Percentiles rank a stretch among this genome's conserved stretches.
These are phyloP conservation scores for Lordiphosa andalusiaca DNA, from an alignment of 2,888 invertebrate genomes.

Conservation along the genomic window DNA sequence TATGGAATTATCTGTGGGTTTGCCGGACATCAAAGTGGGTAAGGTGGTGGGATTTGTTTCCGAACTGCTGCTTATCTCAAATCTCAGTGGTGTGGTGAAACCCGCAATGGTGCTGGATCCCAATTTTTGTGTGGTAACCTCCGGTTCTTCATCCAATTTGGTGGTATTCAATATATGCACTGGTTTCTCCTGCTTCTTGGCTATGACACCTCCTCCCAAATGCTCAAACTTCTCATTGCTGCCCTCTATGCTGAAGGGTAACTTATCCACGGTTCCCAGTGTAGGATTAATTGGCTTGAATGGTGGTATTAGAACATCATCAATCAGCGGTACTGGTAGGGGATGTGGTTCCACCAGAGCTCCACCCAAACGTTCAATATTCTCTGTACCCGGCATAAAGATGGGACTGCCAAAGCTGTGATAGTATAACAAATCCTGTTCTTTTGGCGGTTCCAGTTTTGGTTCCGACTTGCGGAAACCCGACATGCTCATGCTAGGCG, in stretches of 20 bases:
- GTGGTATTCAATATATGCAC: slow-evolving; percentile 3
- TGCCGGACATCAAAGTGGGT: slow-evolving; percentile 9
- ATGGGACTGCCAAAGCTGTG: slow-evolving; percentile 86
- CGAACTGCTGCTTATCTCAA: slow-evolving; percentile 4
- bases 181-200: slow-evolving; percentile 76
- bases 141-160: slow-evolving; percentile 1
- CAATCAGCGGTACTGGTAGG: slow-evolving; percentile 83
- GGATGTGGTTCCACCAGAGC: slow-evolving; percentile 85
- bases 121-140: slow-evolving; percentile 35
- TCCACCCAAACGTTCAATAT: slow-evolving; percentile 84
- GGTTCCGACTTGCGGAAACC: slow-evolving; percentile 65
- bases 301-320: slow-evolving; percentile 77
- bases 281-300: slow-evolving; percentile 76
- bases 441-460: slow-evolving; percentile 48
- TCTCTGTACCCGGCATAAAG: slow-evolving; percentile 83
- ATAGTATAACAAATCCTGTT: slow-evolving; percentile 80
- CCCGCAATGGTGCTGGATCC: slow-evolving; percentile 4
- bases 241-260: slow-evolving; percentile 68
- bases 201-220: slow-evolving; percentile 79
- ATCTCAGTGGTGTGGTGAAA: slow-evolving; percentile 19
- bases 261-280: slow-evolving; percentile 58
- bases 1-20: slow-evolving; percentile 59
- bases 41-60: slow-evolving; percentile 19
- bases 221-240: slow-evolving; percentile 77
- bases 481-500: slow-evolving; percentile 54